These are phyloP conservation scores for Clarias pachynema DNA, from an alignment of 2,797 vertebrate genomes.

Conservation along the genomic window DNA sequence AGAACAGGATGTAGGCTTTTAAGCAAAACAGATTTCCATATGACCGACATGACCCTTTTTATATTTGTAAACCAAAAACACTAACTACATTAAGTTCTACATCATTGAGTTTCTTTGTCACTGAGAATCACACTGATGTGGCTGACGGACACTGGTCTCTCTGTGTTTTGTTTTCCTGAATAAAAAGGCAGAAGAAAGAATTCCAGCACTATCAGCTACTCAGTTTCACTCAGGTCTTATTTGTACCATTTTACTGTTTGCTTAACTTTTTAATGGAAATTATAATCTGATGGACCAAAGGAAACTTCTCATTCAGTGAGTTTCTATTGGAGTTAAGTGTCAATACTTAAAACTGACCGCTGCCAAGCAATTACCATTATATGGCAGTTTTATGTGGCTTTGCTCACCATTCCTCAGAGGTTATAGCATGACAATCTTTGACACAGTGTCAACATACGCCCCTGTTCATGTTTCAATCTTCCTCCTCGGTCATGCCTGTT, in stretches of 20 bases:
- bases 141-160: background rate
- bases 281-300: background rate
- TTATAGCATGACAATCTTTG: background rate
- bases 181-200: background rate
- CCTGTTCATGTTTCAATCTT: background rate
- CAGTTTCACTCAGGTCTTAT: background rate
- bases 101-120: background rate
- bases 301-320: background rate
- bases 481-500: background rate
- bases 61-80: background rate
- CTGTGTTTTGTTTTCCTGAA: background rate
- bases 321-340: background rate
- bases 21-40: background rate
- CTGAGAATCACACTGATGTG: background rate
- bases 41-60: background rate
- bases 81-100: background rate
- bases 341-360: background rate
- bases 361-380: background rate
- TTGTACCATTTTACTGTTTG: background rate
- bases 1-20: background rate
- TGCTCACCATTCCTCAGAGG: background rate
- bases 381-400: background rate
- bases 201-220: background rate
- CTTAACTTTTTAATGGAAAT: background rate
- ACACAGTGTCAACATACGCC: background rate